Base-by-base conservation (phyloP, 2,888 invertebrate species). In the Drosophila pseudotalamancana region DNA sequence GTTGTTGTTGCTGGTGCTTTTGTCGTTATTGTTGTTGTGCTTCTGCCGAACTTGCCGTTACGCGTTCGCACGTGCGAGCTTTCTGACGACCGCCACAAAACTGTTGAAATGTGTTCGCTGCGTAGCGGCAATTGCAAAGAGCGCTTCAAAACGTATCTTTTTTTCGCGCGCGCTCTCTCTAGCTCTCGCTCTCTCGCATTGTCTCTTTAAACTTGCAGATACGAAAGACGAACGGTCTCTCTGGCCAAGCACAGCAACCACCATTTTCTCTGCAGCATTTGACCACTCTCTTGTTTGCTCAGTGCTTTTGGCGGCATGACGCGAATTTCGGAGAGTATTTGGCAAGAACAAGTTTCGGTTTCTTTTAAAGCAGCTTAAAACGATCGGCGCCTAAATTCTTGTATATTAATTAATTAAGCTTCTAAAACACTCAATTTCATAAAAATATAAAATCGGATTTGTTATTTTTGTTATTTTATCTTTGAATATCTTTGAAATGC, bases 31-130 rank as follows among this genome's bases (percentile, higher is more conserved):
- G 42, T 49, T 48, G 53, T 72, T 61, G 57, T 62, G 59, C 64
- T 73, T 57, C 45, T 61, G 54, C 39, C 72, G 72, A 72, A 72
- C 50, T 70, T 72, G 71, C 63, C 76, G 63, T 54, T 64, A 64
- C 72, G 72, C 72, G 72, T 72, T 72, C 79, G 79, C 79, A 79
- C 79, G 79, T 79, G 79, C 79, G 87, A 85, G 72, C 71, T 82
- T 82, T 81, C 87, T 70, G 77, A 82, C 72, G 59, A 67, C 73
- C 72, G 63, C 76, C 63, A 68, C 63, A 67, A 67, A 77, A 77
- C 72, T 72, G 69, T 68, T 73, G 39, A 19, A 56, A 43, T 42
- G 34, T 60, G 64, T 71, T 72, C 64, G 60, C 62, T 59, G 53
- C 59, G 53, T 72, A 29, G 72, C 77, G 77, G 65, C 77, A 72